Base-by-base conservation (phyloP, 2,888 invertebrate species). In the Melolontha melolontha region DNA sequence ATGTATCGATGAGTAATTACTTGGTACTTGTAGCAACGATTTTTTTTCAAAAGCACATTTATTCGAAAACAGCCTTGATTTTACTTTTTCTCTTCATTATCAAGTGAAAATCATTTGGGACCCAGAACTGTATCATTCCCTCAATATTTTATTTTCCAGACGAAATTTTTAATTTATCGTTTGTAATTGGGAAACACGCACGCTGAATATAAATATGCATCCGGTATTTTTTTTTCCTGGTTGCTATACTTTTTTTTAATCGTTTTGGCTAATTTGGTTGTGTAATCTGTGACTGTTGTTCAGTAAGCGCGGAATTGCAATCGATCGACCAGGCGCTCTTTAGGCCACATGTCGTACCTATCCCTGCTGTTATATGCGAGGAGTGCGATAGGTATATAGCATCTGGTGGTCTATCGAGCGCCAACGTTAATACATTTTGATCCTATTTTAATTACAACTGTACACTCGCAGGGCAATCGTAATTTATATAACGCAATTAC, bases 131-230 rank as follows among this genome's bases (percentile, higher is more conserved):
- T 14, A 59, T 59, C 29, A 44, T 59, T 59, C 29, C 44, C 44
- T 44, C 44, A 14, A 44, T 44, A 29, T 29, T 44, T 29, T 34
- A 14, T 59, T 44, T 59, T 59, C 27, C 16, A 42, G 59, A 34
- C 29, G 44, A 29, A 59, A 59, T 59, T 44, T 59, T 47, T 29
- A 59, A 59, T 59, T 59, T 59, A 59, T 44, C 44, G 59, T 34
- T 29, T 14, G 59, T 44, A 59, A 59, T 59, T 59, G 59, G 10
- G 59, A 44, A 59, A 29, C 57, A 44, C 34, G 59, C 44, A 27
- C 22, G 22, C n/a, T 17, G 42, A 57, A 57, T 57, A 55, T 41
- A 59, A 29, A 59, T 59, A 59, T 29, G 27, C 44, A 50, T 11
- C 17, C 7, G 2, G 22, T 16, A 14, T 22, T 14, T 50, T 6